Conservation (phyloP, 2,888 invertebrate species). For the Dasypogon diadema region DNA sequence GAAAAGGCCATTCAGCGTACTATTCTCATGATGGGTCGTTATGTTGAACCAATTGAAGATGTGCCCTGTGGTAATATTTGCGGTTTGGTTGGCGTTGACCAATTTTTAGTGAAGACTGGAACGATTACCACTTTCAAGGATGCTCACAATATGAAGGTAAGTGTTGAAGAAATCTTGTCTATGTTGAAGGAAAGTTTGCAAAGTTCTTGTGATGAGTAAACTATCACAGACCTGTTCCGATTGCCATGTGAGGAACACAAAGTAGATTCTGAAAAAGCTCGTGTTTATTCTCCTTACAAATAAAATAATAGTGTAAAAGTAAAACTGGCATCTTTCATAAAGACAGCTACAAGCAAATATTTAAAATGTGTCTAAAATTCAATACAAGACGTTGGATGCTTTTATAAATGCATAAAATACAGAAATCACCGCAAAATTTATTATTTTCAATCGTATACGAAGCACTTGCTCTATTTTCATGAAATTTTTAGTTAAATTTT, state of each 20-base stretch:
- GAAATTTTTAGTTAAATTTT: background rate
- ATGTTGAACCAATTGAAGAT: conserved; percentile 99
- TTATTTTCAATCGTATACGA: background rate
- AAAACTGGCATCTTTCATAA: too few relatives aligned
- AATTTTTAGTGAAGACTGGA: conserved; percentile 99
- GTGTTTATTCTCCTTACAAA: too few relatives aligned
- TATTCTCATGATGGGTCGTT: conserved; percentile 99
- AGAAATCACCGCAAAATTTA: too few relatives aligned
- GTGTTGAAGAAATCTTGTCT: background rate
- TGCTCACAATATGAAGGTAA: conserved; percentile 96
- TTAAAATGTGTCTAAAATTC: too few relatives aligned
- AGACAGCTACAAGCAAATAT: too few relatives aligned
- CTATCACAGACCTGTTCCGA: conserved; percentile 63
- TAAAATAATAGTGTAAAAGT: too few relatives aligned
- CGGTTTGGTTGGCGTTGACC: conserved; percentile 99
- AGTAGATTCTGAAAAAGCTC: too few relatives aligned
- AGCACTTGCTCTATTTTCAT: background rate
- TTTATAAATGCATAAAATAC: conserved; percentile 8
- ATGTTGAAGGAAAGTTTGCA: background rate
- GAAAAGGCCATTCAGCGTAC: conserved; percentile 99
- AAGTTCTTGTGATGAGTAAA: conserved; percentile 55
- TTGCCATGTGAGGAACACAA: too few relatives aligned
- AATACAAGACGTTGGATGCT: conserved; percentile 39
- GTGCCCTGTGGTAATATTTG: conserved; percentile 99
- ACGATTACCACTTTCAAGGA: conserved; percentile 99